Evolutionary conservation across 2,113 vertebrate genomes (phyloP).

Genomic region (Erpornis zantholeuca): DNA sequence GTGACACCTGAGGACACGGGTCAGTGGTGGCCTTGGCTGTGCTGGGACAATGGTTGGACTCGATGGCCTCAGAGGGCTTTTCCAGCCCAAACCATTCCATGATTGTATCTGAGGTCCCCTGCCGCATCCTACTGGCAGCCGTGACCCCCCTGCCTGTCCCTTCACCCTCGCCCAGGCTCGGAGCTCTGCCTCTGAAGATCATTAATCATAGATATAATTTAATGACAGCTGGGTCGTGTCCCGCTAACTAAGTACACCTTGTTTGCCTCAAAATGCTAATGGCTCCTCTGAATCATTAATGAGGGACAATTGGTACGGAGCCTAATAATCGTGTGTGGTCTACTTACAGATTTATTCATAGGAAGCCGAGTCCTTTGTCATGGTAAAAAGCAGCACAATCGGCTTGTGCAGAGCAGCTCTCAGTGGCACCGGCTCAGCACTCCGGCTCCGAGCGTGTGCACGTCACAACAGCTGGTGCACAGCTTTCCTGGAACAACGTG

Average conservation of each 20-base stretch:
- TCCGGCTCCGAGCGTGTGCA: background rate
- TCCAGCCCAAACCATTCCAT: background rate
- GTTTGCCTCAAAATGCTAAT: slow-evolving; percentile 99
- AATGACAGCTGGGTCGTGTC: slow-evolving; percentile 95
- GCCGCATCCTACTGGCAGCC: background rate
- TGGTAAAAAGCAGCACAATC: background rate
- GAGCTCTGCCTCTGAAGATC: slow-evolving; percentile 88
- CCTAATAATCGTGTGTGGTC: slow-evolving; percentile 68
- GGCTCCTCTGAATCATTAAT: slow-evolving; percentile 83
- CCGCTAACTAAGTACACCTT: slow-evolving; percentile 90
- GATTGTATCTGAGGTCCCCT: background rate
- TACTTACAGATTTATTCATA: slow-evolving; percentile 63
- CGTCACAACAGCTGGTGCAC: background rate
- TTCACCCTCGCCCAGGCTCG: slow-evolving; percentile 69
- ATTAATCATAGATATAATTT: slow-evolving; percentile 99
- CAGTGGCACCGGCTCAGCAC: background rate
- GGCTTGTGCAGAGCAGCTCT: background rate
- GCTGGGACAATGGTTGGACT: background rate
- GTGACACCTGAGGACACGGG: background rate
- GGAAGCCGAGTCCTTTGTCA: slow-evolving; percentile 42
- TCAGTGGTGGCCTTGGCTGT: background rate
- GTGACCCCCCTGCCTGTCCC: slow-evolving; percentile 36
- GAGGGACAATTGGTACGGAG: slow-evolving; percentile 81
- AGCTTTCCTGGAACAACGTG: background rate
- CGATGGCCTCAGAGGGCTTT: background rate